Base-by-base conservation (phyloP, 2,888 invertebrate genomes). In the Luffia ferchaultella region DNA sequence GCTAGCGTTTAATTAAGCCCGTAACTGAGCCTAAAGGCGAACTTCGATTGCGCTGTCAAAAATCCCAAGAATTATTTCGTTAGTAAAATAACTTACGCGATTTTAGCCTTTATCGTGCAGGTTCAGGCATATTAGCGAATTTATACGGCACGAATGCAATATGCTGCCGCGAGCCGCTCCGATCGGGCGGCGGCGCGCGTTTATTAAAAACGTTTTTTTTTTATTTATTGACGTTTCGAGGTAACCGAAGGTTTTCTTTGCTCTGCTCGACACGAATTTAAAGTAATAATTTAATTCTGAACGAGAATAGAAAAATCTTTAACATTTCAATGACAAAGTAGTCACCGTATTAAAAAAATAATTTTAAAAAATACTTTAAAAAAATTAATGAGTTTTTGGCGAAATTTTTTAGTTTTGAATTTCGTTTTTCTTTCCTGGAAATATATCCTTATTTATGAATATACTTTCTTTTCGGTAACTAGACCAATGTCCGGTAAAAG, bases 41-140 rank as follows among this genome's bases (percentile, higher is more conserved):
- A 82, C 77, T 82, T 82, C 82, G 78, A 83, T 82, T 80, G 78
- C 75, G 71, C 83, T 82, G 82, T 83, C 82, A 83, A 83, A 83
- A 82, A 83, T 79, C 76, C 77, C 71, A 82, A 80, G 82, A 82
- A 80, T 82, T 82, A 83, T 82, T 75, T 73, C 69, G 67, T 69
- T 65, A 71, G 73, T 73, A 69, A 74, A 80, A 79, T 82, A 80
- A 82, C 73, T 82, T 77, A 68, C 66, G 66, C 77, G 73, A 79
- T 77, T 79, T 82, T 79, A 78, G 79, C 73, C 73, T 78, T 78
- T 83, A 82, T 82, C 82, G 78, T 60, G 57, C 63, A 68, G 73
- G 76, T 76, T 79, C 82, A 82, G 80, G 78, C 73, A 71, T 78
- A 80, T 80, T 79, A 80, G 76, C 68, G 64, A 78, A 78, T 80